Evolutionary conservation across 2,888 invertebrate species (phyloP).

Genomic region (Gari tellinella): DNA sequence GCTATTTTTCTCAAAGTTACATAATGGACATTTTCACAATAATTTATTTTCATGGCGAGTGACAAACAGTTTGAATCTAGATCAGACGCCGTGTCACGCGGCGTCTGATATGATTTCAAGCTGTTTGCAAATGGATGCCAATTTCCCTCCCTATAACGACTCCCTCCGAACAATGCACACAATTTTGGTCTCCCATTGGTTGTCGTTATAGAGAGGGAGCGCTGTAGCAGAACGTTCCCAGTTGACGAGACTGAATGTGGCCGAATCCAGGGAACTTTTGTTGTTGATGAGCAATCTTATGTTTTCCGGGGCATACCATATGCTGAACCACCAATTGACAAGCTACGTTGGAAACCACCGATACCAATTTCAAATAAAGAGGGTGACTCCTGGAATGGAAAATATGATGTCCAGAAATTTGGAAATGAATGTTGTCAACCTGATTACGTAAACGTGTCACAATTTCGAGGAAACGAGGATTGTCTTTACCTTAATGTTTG

Average conservation of each 20-base stretch:
- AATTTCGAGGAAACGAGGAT: constrained; percentile 70
- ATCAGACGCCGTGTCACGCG: too few species aligned
- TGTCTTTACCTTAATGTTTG: constrained; percentile 79
- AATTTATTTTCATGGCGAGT: too few species aligned
- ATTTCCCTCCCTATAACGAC: too few species aligned
- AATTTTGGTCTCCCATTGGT: too few species aligned
- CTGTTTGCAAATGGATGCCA: too few species aligned
- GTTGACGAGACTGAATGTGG: constrained; percentile 61
- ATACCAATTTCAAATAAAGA: constrained; percentile 12
- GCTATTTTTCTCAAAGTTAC: too few species aligned
- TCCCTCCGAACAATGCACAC: too few species aligned
- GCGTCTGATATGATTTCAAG: too few species aligned
- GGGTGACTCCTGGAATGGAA: constrained; percentile 62
- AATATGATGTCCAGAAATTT: not conserved
- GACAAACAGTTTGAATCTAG: too few species aligned
- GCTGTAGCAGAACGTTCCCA: too few species aligned
- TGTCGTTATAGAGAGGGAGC: too few species aligned
- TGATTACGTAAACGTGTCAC: constrained; percentile 1
- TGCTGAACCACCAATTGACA: constrained; percentile 63
- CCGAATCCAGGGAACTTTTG: constrained; percentile 44
- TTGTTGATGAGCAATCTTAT: constrained; percentile 28
- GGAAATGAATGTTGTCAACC: constrained; percentile 57
- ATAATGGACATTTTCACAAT: too few species aligned
- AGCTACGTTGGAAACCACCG: constrained; percentile 64
- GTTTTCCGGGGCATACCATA: constrained; percentile 70